phyloP scores from a whole-genome alignment of 2,888 invertebrate species.

The Hoplodrina ambigua region DNA sequence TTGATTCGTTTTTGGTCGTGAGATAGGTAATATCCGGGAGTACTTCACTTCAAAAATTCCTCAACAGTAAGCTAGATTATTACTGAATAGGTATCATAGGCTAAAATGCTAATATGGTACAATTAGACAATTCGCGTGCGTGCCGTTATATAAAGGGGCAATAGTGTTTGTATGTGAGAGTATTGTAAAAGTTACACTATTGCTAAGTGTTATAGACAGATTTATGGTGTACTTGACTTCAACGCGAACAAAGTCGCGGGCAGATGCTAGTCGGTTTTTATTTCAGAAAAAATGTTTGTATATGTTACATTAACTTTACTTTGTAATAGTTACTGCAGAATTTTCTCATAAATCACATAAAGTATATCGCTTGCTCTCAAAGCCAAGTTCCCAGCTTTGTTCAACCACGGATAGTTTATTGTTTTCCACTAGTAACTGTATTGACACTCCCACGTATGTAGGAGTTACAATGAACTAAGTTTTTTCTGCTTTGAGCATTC shows the following conservation, averaged over 20 bases:
- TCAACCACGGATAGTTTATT: constrained; percentile 47
- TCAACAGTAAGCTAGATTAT: too few relatives aligned
- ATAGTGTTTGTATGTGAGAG: too few relatives aligned
- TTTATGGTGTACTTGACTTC: too few relatives aligned
- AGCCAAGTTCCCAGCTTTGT: constrained; percentile 26
- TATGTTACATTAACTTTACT: neutral
- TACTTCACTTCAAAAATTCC: too few relatives aligned
- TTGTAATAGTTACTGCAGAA: neutral
- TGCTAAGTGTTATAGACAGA: neutral
- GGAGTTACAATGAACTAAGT: constrained; percentile 31
- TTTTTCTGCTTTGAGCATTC: constrained; percentile 28
- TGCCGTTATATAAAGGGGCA: too few relatives aligned
- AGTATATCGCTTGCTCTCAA: constrained; percentile 26
- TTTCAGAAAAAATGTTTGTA: neutral
- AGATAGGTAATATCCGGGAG: too few relatives aligned
- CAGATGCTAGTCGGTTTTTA: too few relatives aligned
- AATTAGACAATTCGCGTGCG: too few relatives aligned
- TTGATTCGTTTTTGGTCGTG: too few relatives aligned
- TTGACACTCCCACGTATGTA: constrained; percentile 35
- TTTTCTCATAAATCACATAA: constrained; percentile 32
- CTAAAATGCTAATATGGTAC: too few relatives aligned
- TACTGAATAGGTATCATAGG: too few relatives aligned
- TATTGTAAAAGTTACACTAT: neutral
- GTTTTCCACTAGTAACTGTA: constrained; percentile 53
- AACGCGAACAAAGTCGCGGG: too few relatives aligned